Percentiles rank a stretch among this genome's conserved stretches.
Conservation (phyloP, 2,113 vertebrate genomes). For the Puffinus mauretanicus region DNA sequence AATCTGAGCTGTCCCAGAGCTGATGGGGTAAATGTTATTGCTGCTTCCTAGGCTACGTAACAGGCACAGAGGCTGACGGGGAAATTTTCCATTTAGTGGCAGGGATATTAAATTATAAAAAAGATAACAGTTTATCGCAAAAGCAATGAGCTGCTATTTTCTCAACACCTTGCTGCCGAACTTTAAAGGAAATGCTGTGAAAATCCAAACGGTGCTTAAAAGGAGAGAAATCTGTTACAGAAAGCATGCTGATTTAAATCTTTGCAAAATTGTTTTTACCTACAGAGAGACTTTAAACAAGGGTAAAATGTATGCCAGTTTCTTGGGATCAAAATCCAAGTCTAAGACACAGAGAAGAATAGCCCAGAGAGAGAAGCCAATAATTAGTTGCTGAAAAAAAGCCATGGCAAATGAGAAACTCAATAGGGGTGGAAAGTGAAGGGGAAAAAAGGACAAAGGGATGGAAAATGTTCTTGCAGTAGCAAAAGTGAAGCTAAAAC, state of each 20-base stretch:
- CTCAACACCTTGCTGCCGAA: background rate
- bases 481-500: background rate
- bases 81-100: background rate
- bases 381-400: background rate
- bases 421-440: background rate
- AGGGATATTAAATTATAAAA: constrained; percentile 4
- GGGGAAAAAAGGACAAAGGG: background rate
- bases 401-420: background rate
- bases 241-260: background rate
- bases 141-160: background rate
- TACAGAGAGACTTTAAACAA: background rate
- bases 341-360: background rate
- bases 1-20: background rate
- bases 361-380: background rate
- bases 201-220: background rate
- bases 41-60: background rate
- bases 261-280: background rate
- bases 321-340: background rate
- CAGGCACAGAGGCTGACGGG: background rate
- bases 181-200: background rate
- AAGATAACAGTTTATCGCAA: background rate
- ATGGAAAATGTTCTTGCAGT: background rate
- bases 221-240: background rate
- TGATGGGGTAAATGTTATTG: background rate
- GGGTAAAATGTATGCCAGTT: background rate